Evolutionary conservation across 2,888 invertebrate genomes (phyloP).

Genomic region (Anticlea derivata): DNA sequence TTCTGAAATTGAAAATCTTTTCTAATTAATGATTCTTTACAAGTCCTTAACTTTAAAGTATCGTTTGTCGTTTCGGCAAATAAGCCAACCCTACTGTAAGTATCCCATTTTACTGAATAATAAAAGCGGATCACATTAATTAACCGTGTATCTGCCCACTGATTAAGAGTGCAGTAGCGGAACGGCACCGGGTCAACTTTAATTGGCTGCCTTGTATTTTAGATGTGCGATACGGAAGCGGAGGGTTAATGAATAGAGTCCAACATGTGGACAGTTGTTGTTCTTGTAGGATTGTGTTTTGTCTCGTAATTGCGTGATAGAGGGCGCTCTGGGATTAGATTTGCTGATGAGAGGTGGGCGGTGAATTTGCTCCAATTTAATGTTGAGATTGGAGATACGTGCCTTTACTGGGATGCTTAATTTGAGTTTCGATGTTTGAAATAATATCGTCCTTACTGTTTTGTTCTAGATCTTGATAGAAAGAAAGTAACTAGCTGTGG

Average conservation of each 20-base stretch:
- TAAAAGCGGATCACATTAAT: slow-evolving; percentile 78
- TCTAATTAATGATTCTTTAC: too few relatives aligned
- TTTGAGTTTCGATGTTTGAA: neutral
- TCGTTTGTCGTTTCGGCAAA: slow-evolving; percentile 23
- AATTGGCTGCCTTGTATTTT: slow-evolving; percentile 75
- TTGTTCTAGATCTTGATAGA: too few relatives aligned
- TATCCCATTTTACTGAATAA: slow-evolving; percentile 62
- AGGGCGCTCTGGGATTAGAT: slow-evolving; percentile 45
- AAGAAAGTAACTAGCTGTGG: too few relatives aligned
- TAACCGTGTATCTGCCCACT: slow-evolving; percentile 75
- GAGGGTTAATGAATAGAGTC: slow-evolving; percentile 72
- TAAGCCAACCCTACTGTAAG: slow-evolving; percentile 44
- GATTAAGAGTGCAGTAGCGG: slow-evolving; percentile 80
- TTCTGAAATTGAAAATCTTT: too few relatives aligned
- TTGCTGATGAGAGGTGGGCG: slow-evolving; percentile 38
- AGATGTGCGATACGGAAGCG: slow-evolving; percentile 72
- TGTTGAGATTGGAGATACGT: slow-evolving; percentile 23
- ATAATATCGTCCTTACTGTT: too few relatives aligned
- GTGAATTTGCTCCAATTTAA: slow-evolving; percentile 41
- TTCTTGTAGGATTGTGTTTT: slow-evolving; percentile 65
- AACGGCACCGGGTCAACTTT: slow-evolving; percentile 75
- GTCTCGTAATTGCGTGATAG: slow-evolving; percentile 66
- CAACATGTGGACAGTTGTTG: slow-evolving; percentile 75
- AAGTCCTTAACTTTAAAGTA: slow-evolving; percentile 4
- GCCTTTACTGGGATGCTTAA: slow-evolving; percentile 11